Evolutionary conservation across 2,113 vertebrate species (phyloP).

Genomic region (Zosterops japonicus): DNA sequence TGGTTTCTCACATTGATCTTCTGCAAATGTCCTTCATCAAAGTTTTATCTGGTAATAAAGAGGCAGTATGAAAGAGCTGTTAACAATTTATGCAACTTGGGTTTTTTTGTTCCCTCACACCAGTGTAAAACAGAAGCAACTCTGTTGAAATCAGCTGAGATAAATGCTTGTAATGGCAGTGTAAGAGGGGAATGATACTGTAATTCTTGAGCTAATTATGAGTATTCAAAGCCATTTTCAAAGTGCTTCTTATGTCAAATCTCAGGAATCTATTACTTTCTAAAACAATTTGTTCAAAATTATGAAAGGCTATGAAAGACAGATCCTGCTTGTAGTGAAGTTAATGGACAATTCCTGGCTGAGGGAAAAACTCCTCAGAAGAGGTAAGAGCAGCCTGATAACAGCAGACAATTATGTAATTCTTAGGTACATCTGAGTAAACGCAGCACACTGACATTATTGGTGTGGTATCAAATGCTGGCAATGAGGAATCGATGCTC

Average conservation of each 20-base stretch:
- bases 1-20: conserved; percentile 58
- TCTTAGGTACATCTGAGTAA: background rate
- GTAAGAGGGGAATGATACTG: background rate
- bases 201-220: conserved; percentile 43
- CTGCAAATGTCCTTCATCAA: conserved; percentile 38
- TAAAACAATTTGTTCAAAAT: conserved; percentile 21
- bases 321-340: background rate
- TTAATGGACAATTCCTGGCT: background rate
- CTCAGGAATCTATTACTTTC: background rate
- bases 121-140: background rate
- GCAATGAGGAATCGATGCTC: background rate
- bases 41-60: conserved; percentile 58
- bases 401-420: background rate
- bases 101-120: background rate
- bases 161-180: background rate
- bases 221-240: background rate
- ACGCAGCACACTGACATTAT: background rate
- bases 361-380: background rate
- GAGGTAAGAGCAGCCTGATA: background rate
- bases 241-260: background rate
- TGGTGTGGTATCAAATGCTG: background rate
- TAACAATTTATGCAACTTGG: conserved; percentile 11
- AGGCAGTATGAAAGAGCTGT: conserved; percentile 3
- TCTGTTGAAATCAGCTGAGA: conserved; percentile 1
- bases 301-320: background rate